Percentiles rank a stretch among this genome's conserved stretches.
These are phyloP conservation scores for Epicauta chinensis DNA, from an alignment of 1,140 invertebrate species.

Conservation along the genomic window DNA sequence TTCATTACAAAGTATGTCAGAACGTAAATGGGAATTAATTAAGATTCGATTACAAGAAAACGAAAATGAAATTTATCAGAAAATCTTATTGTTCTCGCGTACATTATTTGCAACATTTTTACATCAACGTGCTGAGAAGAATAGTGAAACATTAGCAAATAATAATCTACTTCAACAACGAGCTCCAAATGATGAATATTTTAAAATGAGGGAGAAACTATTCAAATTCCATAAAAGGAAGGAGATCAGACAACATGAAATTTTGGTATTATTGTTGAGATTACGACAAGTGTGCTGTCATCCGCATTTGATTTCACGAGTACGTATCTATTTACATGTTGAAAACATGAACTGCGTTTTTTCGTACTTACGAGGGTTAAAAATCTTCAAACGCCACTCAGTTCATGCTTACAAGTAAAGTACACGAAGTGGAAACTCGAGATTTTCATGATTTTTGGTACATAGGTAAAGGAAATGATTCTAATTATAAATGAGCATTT, in stretches of 20 bases:
- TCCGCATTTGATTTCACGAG: conserved; percentile 66
- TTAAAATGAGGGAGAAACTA: conserved; percentile 52
- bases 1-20: conserved; percentile 56
- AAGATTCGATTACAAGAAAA: conserved; percentile 55
- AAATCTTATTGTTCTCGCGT: conserved; percentile 64
- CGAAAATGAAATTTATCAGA: conserved; percentile 74
- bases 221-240: conserved; percentile 50
- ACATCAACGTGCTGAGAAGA: conserved; percentile 63
- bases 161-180: not conserved
- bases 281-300: conserved; percentile 86
- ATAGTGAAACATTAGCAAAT: conserved; percentile 22
- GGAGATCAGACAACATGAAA: conserved; percentile 64
- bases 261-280: conserved; percentile 75
- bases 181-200: conserved; percentile 29
- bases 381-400: too few relatives aligned
- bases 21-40: conserved; percentile 52
- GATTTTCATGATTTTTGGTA: too few relatives aligned
- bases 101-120: conserved; percentile 70
- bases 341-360: too few relatives aligned
- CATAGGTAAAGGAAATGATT: too few relatives aligned
- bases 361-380: too few relatives aligned
- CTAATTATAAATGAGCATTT: too few relatives aligned
- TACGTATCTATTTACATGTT: conserved; percentile 29
- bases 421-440: too few relatives aligned
- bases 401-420: too few relatives aligned